Evolutionary conservation across 2,113 vertebrate species (phyloP), one percentile per base, ranked within the genome.

Genomic region (Pao palembangensis): DNA sequence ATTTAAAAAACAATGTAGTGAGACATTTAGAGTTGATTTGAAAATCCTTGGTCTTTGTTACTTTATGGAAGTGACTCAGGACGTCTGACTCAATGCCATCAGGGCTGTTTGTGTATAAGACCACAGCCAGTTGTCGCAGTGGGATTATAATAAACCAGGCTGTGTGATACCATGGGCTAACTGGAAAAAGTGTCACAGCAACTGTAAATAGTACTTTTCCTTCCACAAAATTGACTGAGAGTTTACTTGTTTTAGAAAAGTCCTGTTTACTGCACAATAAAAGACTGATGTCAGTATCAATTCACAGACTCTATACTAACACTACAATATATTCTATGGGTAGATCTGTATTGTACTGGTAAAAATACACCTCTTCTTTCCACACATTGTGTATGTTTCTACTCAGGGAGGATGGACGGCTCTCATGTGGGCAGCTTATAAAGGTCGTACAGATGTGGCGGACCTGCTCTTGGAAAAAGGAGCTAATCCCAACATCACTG

Each of bases 391-490:
- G 11, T 71, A 23, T 69, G 0, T 28, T 52, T 42, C 44, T 38
- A 18, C 64, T 50, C 57, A 99, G 97, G 97, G 97, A 43, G 97
- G 97, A 4, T 99, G 97, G 97, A 98, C 93, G 5, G 93, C 97
- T 25, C 91, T 98, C 23, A 99, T 98, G 95, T 99, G 97, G 97
- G 93, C 93, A 0, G 93, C 95, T 0, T 99, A 99, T 52, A 99
- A 98, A 87, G 96, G 96, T 43, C 87, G 90, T 10, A 93, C 91
- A 0, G 94, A 95, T 17, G 94, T 98, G 42, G 93, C 92, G 0
- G 87, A 85, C 51, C 41, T 99, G 76, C 92, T 99, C 11, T 89
- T 99, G 79, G 92, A 93, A 58, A 94, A 94, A 46, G 95, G 93
- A 49, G 94, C 97, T 46, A 98, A 96, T 66, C 93, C 96, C 3